Evolutionary conservation across 2,888 invertebrate genomes (phyloP), one percentile per base, ranked within the genome.

Genomic region (Diarsia mendica): DNA sequence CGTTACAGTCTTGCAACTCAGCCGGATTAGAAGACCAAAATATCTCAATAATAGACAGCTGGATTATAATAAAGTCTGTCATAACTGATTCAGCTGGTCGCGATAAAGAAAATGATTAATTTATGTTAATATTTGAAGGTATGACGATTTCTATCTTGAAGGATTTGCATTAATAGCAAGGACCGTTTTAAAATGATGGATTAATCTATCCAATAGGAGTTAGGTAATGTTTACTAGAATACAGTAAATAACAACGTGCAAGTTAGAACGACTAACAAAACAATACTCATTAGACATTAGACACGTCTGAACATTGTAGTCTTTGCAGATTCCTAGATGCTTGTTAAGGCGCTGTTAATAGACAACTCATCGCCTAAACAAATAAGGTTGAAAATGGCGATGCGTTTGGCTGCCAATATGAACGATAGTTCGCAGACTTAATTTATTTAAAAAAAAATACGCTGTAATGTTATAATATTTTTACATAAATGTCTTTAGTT

Each of bases 1-100:
- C 53, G 8, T 63, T 66, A 53, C 69, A 63, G 46, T 58, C 11
- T 75, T 63, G 66, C 66, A 65, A 61, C 58, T 79, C 33, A 83
- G 65, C 48, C 75, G 75, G 69, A 72, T 79, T 79, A 72, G 23
- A 72, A 67, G 80, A 76, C 18, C 71, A 83, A 79, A 15, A 79
- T 63, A 75, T 72, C 70, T 48, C 2, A 70, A 75, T 82, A 79
- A 83, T 64, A 64, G 67, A 72, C 76, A 72, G 69, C 58, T 68
- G 55, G 8, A 55, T 72, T 67, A 69, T 49, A 53, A 67, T 58
- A 18, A 53, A 75, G 53, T 75, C 33, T 81, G 63, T 72, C 72
- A 69, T 48, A 63, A 44, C 46, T 51, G 60, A 69, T 69, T 61
- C 66, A 18, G 20, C 44, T 44, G 23, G 39, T 61, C 51, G 33